These are phyloP conservation scores for Cydia amplana DNA, from an alignment of 1,140 invertebrate species.

Conservation along the genomic window DNA sequence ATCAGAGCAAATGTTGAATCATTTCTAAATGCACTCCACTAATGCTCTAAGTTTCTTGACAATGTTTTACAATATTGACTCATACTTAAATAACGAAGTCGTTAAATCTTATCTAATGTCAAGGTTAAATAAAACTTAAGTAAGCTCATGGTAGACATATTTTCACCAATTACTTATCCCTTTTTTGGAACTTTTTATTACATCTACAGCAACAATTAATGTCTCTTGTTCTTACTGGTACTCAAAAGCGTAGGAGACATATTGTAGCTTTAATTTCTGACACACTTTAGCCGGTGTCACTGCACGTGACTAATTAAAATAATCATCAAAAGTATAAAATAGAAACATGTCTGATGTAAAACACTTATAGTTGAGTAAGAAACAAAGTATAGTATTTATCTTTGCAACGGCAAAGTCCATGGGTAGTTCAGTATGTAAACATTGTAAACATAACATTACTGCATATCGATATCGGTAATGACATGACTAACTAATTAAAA, in stretches of 20 bases:
- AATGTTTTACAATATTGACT: constrained; percentile 24
- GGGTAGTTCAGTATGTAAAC: not conserved
- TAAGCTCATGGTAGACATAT: constrained; percentile 19
- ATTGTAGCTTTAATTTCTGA: not conserved
- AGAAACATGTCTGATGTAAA: not conserved
- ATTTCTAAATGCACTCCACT: constrained; percentile 19
- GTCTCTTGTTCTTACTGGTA: not conserved
- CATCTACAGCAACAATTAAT: not conserved
- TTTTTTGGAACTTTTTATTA: constrained; percentile 8
- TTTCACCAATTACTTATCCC: constrained; percentile 2
- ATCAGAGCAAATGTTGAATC: constrained; percentile 30
- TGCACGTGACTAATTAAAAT: constrained; percentile 7
- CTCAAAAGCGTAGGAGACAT: not conserved
- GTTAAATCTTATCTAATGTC: constrained; percentile 29
- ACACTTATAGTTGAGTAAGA: not conserved
- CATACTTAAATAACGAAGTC: constrained; percentile 30
- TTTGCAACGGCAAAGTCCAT: not conserved
- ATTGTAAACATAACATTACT: constrained; percentile 13
- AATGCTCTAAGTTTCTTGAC: constrained; percentile 23
- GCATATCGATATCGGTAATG: constrained; percentile 11
- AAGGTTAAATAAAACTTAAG: constrained; percentile 19
- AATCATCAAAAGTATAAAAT: not conserved
- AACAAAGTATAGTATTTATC: not conserved
- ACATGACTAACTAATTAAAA: constrained; percentile 25
- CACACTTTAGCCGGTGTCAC: not conserved